Evolutionary conservation across 64 coral and sea anemone genomes (phyloP).

Genomic region (Porites australiensis): DNA sequence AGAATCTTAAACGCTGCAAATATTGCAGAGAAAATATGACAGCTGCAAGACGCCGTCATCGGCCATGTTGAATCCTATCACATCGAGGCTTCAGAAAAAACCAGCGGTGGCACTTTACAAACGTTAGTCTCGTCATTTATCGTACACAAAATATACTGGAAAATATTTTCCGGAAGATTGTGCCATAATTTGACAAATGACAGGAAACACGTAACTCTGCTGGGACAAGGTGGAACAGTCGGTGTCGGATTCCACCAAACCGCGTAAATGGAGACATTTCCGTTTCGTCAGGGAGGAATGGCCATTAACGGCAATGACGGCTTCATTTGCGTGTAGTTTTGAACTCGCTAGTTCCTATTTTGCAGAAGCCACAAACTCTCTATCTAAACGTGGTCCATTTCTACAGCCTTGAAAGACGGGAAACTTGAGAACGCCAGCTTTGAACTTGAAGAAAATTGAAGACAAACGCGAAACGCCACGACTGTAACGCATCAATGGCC

Average conservation of each 20-base stretch:
- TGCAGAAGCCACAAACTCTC: neutral
- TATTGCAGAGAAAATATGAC: neutral
- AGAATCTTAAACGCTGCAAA: neutral
- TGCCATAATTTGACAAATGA: neutral
- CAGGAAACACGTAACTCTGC: constrained; percentile 25
- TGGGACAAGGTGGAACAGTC: neutral
- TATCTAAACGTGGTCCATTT: neutral
- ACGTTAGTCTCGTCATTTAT: too few species aligned
- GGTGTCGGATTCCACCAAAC: neutral
- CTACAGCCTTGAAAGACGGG: neutral
- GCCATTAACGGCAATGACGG: neutral
- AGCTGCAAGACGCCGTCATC: neutral
- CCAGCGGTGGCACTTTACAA: neutral
- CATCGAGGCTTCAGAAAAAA: neutral
- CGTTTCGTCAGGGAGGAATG: constrained; percentile 31
- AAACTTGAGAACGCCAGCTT: neutral
- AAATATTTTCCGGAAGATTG: neutral
- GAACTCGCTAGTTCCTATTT: neutral
- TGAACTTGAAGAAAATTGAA: too few species aligned
- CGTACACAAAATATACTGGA: neutral
- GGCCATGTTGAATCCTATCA: constrained; percentile 6
- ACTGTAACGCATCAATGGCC: constrained; percentile 10
- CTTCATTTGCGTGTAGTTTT: neutral
- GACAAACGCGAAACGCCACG: neutral
- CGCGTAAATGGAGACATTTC: constrained; percentile 12